Percentiles rank a stretch among this genome's conserved stretches.
phyloP scores from a whole-genome alignment of 2,888 invertebrate species.

The Cryptus armator region DNA sequence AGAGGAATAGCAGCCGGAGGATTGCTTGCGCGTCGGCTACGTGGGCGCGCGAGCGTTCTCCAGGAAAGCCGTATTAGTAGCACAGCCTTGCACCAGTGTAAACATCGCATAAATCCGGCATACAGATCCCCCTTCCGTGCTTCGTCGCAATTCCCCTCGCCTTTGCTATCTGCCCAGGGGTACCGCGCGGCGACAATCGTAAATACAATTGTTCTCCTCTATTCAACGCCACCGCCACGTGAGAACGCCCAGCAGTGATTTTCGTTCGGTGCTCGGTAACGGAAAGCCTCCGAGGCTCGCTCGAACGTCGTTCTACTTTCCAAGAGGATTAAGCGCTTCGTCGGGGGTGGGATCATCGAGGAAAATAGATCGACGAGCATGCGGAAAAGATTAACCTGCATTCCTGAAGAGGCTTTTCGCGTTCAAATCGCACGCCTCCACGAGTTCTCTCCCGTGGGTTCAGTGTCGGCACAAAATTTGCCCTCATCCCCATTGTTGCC shows the following conservation, averaged over 20 bases:
- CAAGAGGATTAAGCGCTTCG: slow-evolving; percentile 53
- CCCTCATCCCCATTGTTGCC: slow-evolving; percentile 3
- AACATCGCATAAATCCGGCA: slow-evolving; percentile 82
- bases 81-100: slow-evolving; percentile 81
- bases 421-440: slow-evolving; percentile 38
- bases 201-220: slow-evolving; percentile 65
- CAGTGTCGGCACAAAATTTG: slow-evolving; percentile 34
- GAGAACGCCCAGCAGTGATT: slow-evolving; percentile 62
- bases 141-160: slow-evolving; percentile 38
- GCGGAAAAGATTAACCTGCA: slow-evolving; percentile 58
- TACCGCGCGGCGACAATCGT: slow-evolving; percentile 54
- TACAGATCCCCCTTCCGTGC: slow-evolving; percentile 57
- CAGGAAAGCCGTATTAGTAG: slow-evolving; percentile 83
- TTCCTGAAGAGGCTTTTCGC: slow-evolving; percentile 44
- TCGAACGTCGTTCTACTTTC: slow-evolving; percentile 57
- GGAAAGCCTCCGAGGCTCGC: slow-evolving; percentile 40
- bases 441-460: slow-evolving; percentile 28
- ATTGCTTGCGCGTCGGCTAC: slow-evolving; percentile 57
- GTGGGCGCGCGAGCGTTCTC: slow-evolving; percentile 62
- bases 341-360: slow-evolving; percentile 48
- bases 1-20: slow-evolving; percentile 45
- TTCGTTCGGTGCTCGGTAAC: slow-evolving; percentile 36
- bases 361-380: slow-evolving; percentile 59
- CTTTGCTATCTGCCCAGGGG: slow-evolving; percentile 49
- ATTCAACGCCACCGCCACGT: slow-evolving; percentile 60